Evolutionary conservation across 2,113 vertebrate species (phyloP).

Genomic region (Peucedramus taeniatus): DNA sequence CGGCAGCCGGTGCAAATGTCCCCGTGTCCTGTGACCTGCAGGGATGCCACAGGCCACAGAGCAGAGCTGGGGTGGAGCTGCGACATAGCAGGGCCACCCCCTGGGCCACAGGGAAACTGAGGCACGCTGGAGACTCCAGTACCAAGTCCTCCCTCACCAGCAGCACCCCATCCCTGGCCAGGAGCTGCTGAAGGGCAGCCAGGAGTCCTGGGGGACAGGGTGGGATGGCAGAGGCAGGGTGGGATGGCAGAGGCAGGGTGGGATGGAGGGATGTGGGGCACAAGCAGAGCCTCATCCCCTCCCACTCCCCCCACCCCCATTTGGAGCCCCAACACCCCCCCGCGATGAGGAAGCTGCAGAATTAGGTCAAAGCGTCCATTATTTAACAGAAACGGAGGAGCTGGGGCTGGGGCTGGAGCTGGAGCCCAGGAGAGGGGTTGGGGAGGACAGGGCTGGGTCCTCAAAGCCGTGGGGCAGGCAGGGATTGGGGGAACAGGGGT

Average conservation of each 20-base stretch:
- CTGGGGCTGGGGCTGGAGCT: background rate
- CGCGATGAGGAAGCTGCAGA: background rate
- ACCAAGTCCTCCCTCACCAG: background rate
- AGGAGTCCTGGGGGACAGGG: background rate
- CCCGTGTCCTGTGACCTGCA: fast-evolving
- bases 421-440: background rate
- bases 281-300: background rate
- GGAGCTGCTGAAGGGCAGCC: background rate
- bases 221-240: background rate
- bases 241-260: background rate
- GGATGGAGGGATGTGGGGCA: background rate
- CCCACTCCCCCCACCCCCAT: background rate
- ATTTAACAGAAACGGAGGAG: background rate
- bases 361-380: conserved; percentile 16
- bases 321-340: background rate
- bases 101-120: background rate
- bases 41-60: background rate
- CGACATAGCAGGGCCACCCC: background rate
- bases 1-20: background rate
- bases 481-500: background rate
- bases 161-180: background rate
- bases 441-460: background rate
- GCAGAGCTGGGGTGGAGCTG: background rate
- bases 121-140: fast-evolving
- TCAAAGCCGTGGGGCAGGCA: background rate